Evolutionary conservation across 2,888 invertebrate species (phyloP).

Genomic region (Alcis repandata): DNA sequence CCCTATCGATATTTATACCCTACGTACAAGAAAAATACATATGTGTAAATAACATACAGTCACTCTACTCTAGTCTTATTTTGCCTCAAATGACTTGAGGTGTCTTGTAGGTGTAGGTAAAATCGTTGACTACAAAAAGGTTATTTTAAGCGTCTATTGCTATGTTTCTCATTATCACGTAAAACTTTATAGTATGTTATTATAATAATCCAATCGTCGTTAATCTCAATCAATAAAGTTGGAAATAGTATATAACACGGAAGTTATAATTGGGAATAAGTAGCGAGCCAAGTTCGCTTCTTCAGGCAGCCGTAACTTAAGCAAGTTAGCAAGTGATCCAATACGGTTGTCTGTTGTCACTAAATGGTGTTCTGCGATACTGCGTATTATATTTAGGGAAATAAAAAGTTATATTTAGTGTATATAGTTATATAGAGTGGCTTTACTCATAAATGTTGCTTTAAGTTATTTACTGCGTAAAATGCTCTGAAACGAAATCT

Average conservation of each 20-base stretch:
- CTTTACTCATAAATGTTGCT: too few species aligned
- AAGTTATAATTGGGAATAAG: slow-evolving; percentile 22
- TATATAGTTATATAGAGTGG: too few species aligned
- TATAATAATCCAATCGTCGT: neutral
- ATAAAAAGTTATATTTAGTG: neutral
- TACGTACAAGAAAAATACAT: too few species aligned
- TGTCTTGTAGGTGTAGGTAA: too few species aligned
- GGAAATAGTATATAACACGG: slow-evolving; percentile 7
- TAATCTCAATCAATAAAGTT: slow-evolving; percentile 11
- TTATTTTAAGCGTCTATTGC: too few species aligned
- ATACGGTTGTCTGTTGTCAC: slow-evolving; percentile 8
- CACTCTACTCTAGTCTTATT: too few species aligned
- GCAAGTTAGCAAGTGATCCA: slow-evolving; percentile 38
- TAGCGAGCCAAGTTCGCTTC: slow-evolving; percentile 31
- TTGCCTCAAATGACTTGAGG: too few species aligned
- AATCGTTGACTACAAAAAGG: too few species aligned
- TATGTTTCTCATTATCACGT: neutral
- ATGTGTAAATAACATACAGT: too few species aligned
- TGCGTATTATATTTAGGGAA: neutral
- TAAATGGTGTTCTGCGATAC: slow-evolving; percentile 4
- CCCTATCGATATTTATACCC: too few species aligned
- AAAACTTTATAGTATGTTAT: neutral
- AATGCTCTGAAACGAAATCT: too few species aligned
- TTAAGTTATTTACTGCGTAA: too few species aligned
- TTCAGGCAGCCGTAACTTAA: slow-evolving; percentile 32